Base-by-base conservation (phyloP, 2,888 invertebrate species). In the Andricus quercusramuli region DNA sequence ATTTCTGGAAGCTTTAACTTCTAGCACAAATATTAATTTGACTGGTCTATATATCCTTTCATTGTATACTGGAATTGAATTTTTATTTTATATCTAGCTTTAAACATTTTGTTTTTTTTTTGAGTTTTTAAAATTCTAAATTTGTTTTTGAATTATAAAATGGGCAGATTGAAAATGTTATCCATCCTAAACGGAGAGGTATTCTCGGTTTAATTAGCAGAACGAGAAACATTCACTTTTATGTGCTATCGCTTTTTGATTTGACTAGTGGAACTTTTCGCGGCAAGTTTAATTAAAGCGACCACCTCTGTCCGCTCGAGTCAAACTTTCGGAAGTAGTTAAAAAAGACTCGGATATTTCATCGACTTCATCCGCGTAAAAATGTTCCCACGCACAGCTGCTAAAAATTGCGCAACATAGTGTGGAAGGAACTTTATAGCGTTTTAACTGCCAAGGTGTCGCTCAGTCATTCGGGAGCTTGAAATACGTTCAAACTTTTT, bases 221-320 rank as follows among this genome's bases (percentile, higher is more conserved):
- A 84, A 82, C 82, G 85, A 82, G 81, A 82, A 84, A 82, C 78
- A 80, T 84, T 81, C 80, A 80, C 84, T 86, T 88, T 86, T 83
- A 86, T 84, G 84, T 85, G 83, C 86, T 85, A 89, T 85, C 85
- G 85, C 86, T 88, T 88, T 89, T 89, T 86, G 88, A 87, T 88
- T 88, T 82, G 82, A 85, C 83, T 87, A 82, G 82, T 64, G 81
- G 82, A 79, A 84, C 85, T 80, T 83, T 80, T 70, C 81, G 77
- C 83, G 82, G 68, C 68, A 88, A 89, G 84, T 89, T 89, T 89
- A 89, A 89, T 89, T 89, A 89, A 89, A 89, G 83, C 85, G 80
- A 70, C 84, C 78, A 59, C 82, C 81, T 78, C 77, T 85, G 84
- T 85, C 87, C 86, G 62, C 81, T 78, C 70, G 79, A 83, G 79